Conservation (phyloP, 2,797 vertebrate species). For the Amphiprion clarkii region DNA sequence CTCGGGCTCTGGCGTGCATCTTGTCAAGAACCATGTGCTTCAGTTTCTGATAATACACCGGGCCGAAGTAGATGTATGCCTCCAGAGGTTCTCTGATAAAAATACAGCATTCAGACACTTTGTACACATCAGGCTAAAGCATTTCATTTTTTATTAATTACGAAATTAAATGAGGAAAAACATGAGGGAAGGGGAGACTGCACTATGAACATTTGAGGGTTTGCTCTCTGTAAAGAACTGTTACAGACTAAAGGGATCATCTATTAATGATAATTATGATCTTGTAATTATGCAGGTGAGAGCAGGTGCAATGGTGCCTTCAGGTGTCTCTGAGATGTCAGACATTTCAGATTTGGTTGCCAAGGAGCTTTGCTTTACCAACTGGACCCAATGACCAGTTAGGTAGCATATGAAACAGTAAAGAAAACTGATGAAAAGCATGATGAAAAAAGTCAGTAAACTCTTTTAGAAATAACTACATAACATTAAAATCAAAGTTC, state of each 20-base stretch:
- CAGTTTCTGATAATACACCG: conserved; percentile 98
- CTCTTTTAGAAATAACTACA: too few species aligned
- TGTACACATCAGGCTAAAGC: too few species aligned
- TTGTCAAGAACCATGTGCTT: conserved; percentile 99
- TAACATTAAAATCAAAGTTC: too few species aligned
- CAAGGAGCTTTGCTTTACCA: background rate
- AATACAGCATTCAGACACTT: conserved; percentile 15
- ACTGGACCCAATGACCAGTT: background rate
- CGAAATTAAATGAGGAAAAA: background rate
- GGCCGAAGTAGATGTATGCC: conserved; percentile 98
- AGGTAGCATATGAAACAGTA: too few species aligned
- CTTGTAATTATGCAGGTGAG: background rate
- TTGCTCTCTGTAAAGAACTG: too few species aligned
- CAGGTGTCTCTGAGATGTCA: background rate
- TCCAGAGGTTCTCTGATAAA: conserved; percentile 93
- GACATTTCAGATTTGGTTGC: background rate
- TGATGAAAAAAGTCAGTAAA: too few species aligned
- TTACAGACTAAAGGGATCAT: too few species aligned
- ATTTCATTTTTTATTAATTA: background rate
- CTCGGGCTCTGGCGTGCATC: conserved; percentile 98
- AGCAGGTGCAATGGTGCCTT: background rate
- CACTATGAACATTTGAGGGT: too few species aligned
- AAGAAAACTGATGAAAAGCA: too few species aligned
- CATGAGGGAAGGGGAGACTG: too few species aligned
- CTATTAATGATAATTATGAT: background rate